Conservation (phyloP, 2,888 invertebrate genomes). For the Lasioglossum figueresi region DNA sequence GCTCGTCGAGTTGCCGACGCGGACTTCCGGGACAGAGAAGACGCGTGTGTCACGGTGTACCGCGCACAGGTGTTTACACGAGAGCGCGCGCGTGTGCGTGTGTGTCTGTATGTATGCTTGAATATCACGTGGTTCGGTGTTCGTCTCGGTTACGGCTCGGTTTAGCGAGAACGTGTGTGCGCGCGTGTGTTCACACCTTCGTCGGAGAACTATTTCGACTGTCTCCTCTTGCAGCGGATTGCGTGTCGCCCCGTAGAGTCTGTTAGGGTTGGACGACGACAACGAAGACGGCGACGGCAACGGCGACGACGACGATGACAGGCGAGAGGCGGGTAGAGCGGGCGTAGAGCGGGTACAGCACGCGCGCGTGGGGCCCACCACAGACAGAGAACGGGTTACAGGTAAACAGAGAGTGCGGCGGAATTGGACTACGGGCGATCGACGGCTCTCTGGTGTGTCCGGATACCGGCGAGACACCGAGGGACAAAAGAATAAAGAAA, state of each 20-base stretch:
- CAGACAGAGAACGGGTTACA: slow-evolving; percentile 3
- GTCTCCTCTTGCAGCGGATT: background rate
- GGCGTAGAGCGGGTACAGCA: background rate
- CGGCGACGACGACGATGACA: background rate
- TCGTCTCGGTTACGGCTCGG: no score
- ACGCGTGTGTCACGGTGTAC: background rate
- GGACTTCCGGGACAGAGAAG: background rate
- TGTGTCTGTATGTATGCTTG: background rate
- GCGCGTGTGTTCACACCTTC: background rate
- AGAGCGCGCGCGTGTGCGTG: no score
- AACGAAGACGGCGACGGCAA: background rate
- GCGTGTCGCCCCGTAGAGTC: background rate
- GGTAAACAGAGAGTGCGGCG: slow-evolving; percentile 32
- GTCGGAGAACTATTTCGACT: background rate
- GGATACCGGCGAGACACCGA: background rate
- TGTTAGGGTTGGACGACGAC: background rate
- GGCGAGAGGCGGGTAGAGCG: background rate
- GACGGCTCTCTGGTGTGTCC: slow-evolving; percentile 10
- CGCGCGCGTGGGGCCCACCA: background rate
- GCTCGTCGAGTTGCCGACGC: background rate
- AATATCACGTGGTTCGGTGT: background rate
- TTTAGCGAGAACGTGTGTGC: background rate
- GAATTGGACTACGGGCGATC: slow-evolving; percentile 26
- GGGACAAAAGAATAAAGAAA: background rate
- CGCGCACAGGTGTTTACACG: background rate